Percentiles rank a stretch among this genome's conserved stretches.
Evolutionary conservation across 2,113 vertebrate genomes (phyloP).

Genomic region (Chitala chitala): DNA sequence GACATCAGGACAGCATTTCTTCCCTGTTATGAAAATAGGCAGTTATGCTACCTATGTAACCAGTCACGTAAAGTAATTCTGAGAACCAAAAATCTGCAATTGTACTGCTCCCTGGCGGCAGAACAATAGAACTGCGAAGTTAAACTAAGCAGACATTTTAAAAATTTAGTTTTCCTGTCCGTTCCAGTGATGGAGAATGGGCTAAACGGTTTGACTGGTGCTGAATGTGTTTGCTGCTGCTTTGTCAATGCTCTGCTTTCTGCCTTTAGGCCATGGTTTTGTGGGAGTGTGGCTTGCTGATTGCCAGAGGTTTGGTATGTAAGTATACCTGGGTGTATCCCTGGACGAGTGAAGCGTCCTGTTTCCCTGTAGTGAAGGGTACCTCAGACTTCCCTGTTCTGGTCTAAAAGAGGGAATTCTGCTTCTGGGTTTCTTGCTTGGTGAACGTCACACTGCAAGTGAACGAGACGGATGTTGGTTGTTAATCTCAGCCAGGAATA

Average conservation of each 20-base stretch:
- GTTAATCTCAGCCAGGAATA: slow-evolving; percentile 55
- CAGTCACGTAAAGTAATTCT: not conserved
- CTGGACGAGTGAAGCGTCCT: too few relatives aligned
- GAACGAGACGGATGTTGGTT: slow-evolving; percentile 42
- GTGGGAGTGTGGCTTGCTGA: too few relatives aligned
- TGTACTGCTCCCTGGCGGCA: slow-evolving; percentile 45
- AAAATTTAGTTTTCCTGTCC: not conserved
- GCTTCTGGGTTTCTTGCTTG: too few relatives aligned
- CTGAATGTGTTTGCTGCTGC: too few relatives aligned
- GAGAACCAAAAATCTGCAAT: not conserved
- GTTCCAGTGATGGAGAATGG: not conserved
- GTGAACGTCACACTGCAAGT: not conserved
- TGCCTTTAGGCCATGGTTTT: too few relatives aligned
- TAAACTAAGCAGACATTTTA: not conserved
- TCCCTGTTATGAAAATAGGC: slow-evolving; percentile 26
- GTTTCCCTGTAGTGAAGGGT: too few relatives aligned
- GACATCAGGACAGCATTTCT: slow-evolving; percentile 33
- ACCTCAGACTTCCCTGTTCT: too few relatives aligned
- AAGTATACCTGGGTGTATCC: too few relatives aligned
- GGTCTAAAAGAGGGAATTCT: too few relatives aligned
- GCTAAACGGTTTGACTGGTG: not conserved
- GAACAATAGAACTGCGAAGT: slow-evolving; percentile 9
- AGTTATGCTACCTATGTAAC: not conserved
- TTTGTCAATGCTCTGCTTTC: too few relatives aligned
- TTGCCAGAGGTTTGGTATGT: too few relatives aligned